A percentile compares a stretch with the other conserved stretches of the same genome.
phyloP scores from a whole-genome alignment of 2,888 invertebrate species.

The Philopedon plagiatum region DNA sequence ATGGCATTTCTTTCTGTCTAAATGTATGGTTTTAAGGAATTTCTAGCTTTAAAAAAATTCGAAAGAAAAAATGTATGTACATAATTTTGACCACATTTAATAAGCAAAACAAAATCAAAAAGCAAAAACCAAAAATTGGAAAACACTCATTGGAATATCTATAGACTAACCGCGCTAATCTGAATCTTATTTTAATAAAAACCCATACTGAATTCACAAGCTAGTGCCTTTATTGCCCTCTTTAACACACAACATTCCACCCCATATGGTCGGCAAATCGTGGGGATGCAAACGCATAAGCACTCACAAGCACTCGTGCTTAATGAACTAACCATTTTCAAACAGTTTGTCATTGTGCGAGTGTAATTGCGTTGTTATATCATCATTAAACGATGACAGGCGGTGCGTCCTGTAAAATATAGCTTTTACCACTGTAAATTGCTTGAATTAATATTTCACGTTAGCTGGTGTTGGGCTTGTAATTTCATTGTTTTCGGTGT shows the following conservation, averaged over 20 bases:
- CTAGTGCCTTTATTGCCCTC: conserved; percentile 43
- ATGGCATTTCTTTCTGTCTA: too few species aligned
- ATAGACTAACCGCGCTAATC: not conserved
- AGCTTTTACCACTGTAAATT: conserved; percentile 46
- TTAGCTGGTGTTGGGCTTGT: not conserved
- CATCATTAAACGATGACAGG: conserved; percentile 61
- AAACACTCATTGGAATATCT: too few species aligned
- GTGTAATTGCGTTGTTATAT: conserved; percentile 63
- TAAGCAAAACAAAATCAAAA: too few species aligned
- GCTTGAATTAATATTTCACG: conserved; percentile 43
- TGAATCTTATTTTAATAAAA: not conserved
- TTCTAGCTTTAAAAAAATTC: too few species aligned
- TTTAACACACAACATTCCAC: conserved; percentile 40
- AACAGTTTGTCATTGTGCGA: conserved; percentile 64
- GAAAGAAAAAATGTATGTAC: too few species aligned
- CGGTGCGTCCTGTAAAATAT: conserved; percentile 51
- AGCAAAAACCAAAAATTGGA: too few species aligned
- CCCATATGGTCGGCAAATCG: conserved; percentile 48
- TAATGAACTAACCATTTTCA: conserved; percentile 63
- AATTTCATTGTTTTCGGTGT: not conserved
- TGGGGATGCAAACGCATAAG: conserved; percentile 43
- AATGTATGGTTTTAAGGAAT: too few species aligned
- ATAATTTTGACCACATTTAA: too few species aligned
- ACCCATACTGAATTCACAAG: conserved; percentile 25
- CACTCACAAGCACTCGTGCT: conserved; percentile 54